A percentile compares a stretch with the other conserved stretches of the same genome.
Conservation (phyloP, 2,113 vertebrate genomes). For the Nycticebus coucang region DNA sequence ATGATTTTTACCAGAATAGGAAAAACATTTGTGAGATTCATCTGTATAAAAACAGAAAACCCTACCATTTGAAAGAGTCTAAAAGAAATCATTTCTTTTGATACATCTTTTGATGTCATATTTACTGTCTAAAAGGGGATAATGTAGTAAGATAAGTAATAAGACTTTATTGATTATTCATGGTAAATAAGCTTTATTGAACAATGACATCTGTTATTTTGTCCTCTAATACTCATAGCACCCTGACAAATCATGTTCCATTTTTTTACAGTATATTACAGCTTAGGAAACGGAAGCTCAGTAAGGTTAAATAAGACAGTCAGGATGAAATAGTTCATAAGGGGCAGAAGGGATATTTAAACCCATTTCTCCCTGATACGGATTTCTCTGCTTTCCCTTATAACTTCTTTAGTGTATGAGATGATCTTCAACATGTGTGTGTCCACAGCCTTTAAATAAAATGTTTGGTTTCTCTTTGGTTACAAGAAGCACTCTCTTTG, state of each 20-base stretch:
- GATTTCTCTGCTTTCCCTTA: neutral
- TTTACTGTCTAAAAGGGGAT: neutral
- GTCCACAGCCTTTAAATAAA: neutral
- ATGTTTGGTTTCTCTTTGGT: neutral
- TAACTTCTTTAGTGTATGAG: neutral
- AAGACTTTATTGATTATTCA: neutral
- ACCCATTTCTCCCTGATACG: neutral
- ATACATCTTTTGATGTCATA: neutral
- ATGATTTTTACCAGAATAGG: neutral
- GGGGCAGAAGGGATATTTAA: neutral
- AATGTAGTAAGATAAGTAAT: neutral
- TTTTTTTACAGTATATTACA: neutral
- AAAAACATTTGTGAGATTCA: neutral
- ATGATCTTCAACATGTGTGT: neutral
- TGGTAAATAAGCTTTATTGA: neutral
- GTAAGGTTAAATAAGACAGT: neutral
- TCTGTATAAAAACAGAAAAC: neutral
- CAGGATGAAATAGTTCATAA: neutral
- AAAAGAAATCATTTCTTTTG: neutral
- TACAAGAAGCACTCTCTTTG: neutral
- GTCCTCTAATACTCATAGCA: neutral
- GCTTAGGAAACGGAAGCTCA: neutral
- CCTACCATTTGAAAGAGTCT: neutral
- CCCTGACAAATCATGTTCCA: neutral
- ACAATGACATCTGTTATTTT: neutral